These are phyloP conservation scores for Apodemia duryi DNA, from an alignment of 2,888 invertebrate species.

Conservation along the genomic window DNA sequence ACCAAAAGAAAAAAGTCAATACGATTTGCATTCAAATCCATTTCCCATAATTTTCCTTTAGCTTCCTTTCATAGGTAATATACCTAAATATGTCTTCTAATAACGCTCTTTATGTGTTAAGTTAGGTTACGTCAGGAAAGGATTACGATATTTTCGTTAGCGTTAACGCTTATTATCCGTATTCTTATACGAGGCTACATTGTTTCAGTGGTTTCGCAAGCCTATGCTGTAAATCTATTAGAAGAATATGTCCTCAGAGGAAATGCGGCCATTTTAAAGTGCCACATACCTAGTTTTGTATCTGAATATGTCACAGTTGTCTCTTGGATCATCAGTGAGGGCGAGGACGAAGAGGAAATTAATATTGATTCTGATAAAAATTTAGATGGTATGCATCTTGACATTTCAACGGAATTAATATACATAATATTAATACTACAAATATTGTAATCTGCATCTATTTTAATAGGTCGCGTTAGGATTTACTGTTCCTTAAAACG, in stretches of 20 bases:
- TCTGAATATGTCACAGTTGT: conserved; percentile 92
- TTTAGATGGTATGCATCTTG: conserved; percentile 53
- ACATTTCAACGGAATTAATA: not conserved
- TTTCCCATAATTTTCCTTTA: conserved; percentile 3
- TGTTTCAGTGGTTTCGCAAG: conserved; percentile 93
- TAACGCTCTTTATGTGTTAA: not conserved
- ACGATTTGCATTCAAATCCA: not conserved
- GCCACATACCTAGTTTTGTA: conserved; percentile 95
- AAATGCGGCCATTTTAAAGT: conserved; percentile 94
- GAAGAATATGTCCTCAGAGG: conserved; percentile 94
- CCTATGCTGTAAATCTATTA: conserved; percentile 94
- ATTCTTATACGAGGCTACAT: conserved; percentile 36
- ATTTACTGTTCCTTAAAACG: conserved; percentile 42
- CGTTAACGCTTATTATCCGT: conserved; percentile 28
- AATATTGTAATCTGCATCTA: not conserved
- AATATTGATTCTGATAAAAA: conserved; percentile 58
- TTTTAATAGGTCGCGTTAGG: conserved; percentile 39
- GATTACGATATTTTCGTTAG: conserved; percentile 20
- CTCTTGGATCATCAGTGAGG: conserved; percentile 92
- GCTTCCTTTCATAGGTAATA: not conserved
- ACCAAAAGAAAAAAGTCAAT: conserved; percentile 27
- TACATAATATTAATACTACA: not conserved
- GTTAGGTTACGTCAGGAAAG: not conserved
- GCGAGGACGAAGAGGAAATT: conserved; percentile 69
- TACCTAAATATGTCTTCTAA: not conserved